phyloP scores from a whole-genome alignment of 2,797 vertebrate genomes.

The Propithecus deckenii region DNA sequence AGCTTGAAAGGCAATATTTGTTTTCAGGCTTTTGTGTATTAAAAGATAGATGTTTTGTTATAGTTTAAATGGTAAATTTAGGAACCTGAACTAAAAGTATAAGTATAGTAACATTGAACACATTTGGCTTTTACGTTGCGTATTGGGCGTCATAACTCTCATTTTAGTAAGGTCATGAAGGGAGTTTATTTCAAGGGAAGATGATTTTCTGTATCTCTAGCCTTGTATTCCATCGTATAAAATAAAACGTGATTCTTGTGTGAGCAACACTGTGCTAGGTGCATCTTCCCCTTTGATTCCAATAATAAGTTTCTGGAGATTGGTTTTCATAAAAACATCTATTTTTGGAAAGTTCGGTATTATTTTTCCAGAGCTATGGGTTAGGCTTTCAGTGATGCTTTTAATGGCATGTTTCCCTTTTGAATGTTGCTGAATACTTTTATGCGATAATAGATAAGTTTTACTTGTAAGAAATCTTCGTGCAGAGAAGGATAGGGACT shows the following conservation, averaged over 20 bases:
- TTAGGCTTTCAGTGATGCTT: neutral
- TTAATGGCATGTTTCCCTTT: neutral
- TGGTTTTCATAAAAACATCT: neutral
- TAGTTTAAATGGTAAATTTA: neutral
- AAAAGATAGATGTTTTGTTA: constrained; percentile 5
- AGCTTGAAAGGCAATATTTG: constrained; percentile 25
- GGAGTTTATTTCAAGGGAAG: constrained; percentile 16
- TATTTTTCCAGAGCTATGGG: neutral
- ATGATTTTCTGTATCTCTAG: neutral
- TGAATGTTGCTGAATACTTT: constrained; percentile 2
- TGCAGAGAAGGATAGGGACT: neutral
- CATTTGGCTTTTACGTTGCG: neutral
- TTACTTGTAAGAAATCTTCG: constrained; percentile 25
- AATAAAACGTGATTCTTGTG: neutral
- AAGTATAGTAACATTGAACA: constrained; percentile 1
- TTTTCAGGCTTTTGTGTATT: constrained; percentile 33
- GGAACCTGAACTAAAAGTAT: constrained; percentile 13
- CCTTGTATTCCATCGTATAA: neutral
- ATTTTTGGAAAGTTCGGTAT: neutral
- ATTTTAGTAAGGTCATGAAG: neutral
- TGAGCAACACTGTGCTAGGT: neutral
- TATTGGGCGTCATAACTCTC: neutral
- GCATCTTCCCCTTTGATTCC: neutral
- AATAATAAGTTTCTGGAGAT: neutral
- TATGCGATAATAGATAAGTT: neutral